phyloP scores from a whole-genome alignment of 2,888 invertebrate genomes.

The Icerya purchasi region DNA sequence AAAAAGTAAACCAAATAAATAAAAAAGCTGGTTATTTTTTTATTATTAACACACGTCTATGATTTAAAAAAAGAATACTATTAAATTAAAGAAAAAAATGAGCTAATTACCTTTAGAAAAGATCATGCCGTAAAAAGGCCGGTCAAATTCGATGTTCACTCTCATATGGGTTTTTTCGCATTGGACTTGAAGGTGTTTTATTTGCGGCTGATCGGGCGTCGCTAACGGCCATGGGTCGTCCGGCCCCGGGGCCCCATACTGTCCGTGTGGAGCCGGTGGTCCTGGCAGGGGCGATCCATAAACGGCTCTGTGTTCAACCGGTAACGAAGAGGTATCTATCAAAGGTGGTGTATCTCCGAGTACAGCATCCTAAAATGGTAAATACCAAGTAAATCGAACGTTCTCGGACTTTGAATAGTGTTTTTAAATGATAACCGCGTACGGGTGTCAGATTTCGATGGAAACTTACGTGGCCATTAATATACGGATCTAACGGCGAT shows the following conservation, averaged over 20 bases:
- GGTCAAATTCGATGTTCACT: slow-evolving; percentile 82
- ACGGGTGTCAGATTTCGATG: too few species aligned
- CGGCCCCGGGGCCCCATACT: slow-evolving; percentile 35
- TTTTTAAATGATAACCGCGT: too few species aligned
- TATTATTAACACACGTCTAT: neutral
- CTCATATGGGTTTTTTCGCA: slow-evolving; percentile 91
- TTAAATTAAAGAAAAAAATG: neutral
- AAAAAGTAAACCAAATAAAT: too few species aligned
- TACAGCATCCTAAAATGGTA: too few species aligned
- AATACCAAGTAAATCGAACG: too few species aligned
- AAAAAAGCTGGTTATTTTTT: neutral
- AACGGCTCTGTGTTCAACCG: slow-evolving; percentile 21
- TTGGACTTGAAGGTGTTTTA: slow-evolving; percentile 80
- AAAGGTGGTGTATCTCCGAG: slow-evolving; percentile 12
- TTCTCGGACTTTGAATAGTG: too few species aligned
- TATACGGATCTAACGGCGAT: too few species aligned
- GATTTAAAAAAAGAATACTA: neutral
- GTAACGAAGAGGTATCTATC: slow-evolving; percentile 18
- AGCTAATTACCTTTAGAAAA: slow-evolving; percentile 51
- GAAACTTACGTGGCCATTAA: too few species aligned
- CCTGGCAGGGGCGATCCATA: slow-evolving; percentile 20
- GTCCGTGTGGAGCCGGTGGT: slow-evolving; percentile 12
- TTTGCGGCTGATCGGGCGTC: slow-evolving; percentile 75
- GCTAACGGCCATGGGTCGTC: slow-evolving; percentile 71
- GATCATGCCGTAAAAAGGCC: slow-evolving; percentile 88